Conservation (phyloP, 2,797 vertebrate species). For the Anguilla marmorata region DNA sequence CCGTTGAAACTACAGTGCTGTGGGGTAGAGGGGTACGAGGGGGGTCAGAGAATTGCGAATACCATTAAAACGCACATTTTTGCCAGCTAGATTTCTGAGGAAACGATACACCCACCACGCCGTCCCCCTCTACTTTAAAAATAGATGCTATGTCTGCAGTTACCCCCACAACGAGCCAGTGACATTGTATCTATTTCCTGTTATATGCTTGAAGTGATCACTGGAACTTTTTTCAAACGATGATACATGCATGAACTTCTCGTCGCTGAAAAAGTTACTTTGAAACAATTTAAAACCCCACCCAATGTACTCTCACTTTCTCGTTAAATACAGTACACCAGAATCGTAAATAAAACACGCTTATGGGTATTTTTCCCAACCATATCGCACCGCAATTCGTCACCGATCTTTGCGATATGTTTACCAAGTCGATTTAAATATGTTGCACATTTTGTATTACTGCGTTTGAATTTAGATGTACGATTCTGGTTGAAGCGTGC, state of each 20-base stretch:
- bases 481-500: conserved; percentile 55
- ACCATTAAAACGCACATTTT: conserved; percentile 91
- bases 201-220: conserved; percentile 56
- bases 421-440: conserved; percentile 24
- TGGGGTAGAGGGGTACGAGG: conserved; percentile 78
- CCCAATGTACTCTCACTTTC: conserved; percentile 63
- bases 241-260: conserved; percentile 75
- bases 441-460: conserved; percentile 23
- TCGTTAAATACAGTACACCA: conserved; percentile 46
- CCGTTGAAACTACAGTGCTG: conserved; percentile 80
- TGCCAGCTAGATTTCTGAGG: conserved; percentile 68
- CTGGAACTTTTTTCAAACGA: conserved; percentile 72
- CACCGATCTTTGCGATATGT: conserved; percentile 29
- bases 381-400: conserved; percentile 39
- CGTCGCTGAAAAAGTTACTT: conserved; percentile 81
- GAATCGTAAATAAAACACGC: conserved; percentile 36
- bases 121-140: conserved; percentile 72
- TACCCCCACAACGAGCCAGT: conserved; percentile 63
- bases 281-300: conserved; percentile 65
- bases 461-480: conserved; percentile 46
- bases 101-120: conserved; percentile 84
- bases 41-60: conserved; percentile 72
- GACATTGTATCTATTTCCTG: conserved; percentile 60
- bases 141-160: conserved; percentile 72
- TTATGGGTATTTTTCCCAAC: conserved; percentile 21